Conservation (phyloP, 2,797 vertebrate species). For the Acanthiza pusilla region DNA sequence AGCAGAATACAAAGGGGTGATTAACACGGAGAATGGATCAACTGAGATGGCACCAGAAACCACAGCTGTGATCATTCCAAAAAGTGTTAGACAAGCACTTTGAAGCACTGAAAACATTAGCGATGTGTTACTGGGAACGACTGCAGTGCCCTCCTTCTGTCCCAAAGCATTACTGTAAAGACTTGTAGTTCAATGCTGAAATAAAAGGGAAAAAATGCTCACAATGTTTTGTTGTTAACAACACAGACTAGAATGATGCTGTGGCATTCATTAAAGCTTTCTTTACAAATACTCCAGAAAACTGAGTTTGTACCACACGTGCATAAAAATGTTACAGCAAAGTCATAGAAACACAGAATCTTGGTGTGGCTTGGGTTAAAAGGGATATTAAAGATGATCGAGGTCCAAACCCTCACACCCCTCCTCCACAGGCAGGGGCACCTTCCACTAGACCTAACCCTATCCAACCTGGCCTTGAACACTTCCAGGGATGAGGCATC, state of each 20-base stretch:
- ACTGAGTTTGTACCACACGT: background rate
- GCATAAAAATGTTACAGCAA: background rate
- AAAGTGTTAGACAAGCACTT: background rate
- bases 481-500: background rate
- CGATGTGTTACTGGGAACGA: background rate
- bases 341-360: background rate
- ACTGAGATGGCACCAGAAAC: background rate
- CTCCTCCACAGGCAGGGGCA: background rate
- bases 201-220: background rate
- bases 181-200: background rate
- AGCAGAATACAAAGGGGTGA: background rate
- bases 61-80: background rate
- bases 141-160: slow-evolving; percentile 18
- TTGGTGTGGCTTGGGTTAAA: background rate
- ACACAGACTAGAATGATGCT: background rate
- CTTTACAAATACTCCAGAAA: background rate
- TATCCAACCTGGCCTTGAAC: background rate
- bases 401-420: accelerated
- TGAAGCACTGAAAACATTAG: background rate
- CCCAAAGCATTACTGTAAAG: background rate
- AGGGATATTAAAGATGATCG: accelerated
- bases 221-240: background rate
- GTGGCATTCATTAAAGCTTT: background rate
- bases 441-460: background rate
- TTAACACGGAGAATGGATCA: background rate